These are phyloP conservation scores for Turritopsis dohrnii DNA, from an alignment of 30 jellyfish, hydroid and myxozoan species.

Conservation along the genomic window DNA sequence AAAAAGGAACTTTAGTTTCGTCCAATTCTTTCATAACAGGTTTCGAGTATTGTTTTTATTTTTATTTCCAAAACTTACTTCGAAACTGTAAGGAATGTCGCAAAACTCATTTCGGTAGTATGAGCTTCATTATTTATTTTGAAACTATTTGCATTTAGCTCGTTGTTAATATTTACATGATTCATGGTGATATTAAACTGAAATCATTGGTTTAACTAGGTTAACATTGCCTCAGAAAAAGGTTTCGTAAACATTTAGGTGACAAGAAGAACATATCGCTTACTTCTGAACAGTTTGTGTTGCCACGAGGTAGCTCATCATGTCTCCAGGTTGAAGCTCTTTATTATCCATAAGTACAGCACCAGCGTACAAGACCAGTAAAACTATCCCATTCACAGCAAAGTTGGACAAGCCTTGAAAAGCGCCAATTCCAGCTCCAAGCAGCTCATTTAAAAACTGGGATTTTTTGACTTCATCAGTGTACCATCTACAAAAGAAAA, in stretches of 20 bases:
- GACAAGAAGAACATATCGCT: neutral
- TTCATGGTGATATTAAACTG: too few species aligned
- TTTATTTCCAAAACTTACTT: too few species aligned
- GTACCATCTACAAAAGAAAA: constrained; percentile 61
- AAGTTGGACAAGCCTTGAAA: constrained; percentile 90
- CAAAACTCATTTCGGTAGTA: too few species aligned
- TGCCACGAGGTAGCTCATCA: constrained; percentile 94
- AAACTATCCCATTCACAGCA: constrained; percentile 90
- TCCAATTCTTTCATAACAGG: too few species aligned
- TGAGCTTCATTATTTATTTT: too few species aligned
- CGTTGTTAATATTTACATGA: too few species aligned
- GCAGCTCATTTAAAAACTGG: constrained; percentile 49
- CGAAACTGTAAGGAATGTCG: too few species aligned
- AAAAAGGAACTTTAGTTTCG: too few species aligned
- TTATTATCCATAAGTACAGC: constrained; percentile 62
- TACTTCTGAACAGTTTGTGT: constrained; percentile 64
- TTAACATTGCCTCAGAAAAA: neutral
- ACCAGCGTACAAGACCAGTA: constrained; percentile 77
- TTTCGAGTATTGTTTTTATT: too few species aligned
- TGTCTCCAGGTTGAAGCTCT: constrained; percentile 72
- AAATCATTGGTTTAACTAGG: too few species aligned
- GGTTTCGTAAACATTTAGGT: too few species aligned
- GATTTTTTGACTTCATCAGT: constrained; percentile 64
- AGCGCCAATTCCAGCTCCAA: constrained; percentile 92
- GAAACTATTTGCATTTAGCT: too few species aligned